phyloP scores from a whole-genome alignment of 2,797 vertebrate species.

The Clarias fuscus region DNA sequence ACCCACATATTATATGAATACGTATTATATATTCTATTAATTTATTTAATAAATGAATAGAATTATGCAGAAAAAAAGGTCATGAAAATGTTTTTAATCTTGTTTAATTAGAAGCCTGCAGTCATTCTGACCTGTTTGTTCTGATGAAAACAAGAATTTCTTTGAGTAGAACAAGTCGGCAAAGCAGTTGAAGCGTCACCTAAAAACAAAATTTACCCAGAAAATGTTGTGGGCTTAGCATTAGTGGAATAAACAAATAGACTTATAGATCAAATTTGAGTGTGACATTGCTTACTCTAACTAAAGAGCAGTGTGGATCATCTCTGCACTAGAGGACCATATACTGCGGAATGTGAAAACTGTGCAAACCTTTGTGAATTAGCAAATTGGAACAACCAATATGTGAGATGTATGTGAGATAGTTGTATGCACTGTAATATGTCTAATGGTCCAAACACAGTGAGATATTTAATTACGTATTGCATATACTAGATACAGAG shows the following conservation, averaged over 20 bases:
- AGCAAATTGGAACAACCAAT: background rate
- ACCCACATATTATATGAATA: too few species aligned
- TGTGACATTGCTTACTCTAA: background rate
- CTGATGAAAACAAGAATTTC: background rate
- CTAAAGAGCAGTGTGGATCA: background rate
- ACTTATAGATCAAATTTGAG: background rate
- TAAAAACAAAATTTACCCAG: background rate
- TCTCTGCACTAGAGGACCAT: too few species aligned
- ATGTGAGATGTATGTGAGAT: background rate
- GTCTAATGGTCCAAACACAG: background rate
- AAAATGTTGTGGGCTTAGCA: background rate
- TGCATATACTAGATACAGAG: background rate
- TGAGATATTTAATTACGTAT: background rate
- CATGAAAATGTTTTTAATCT: background rate
- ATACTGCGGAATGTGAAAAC: background rate
- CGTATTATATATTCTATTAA: too few species aligned
- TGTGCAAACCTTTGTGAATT: background rate
- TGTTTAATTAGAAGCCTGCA: background rate
- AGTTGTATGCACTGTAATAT: background rate
- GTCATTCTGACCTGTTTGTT: background rate
- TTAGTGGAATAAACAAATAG: background rate
- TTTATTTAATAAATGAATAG: too few species aligned
- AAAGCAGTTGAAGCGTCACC: background rate
- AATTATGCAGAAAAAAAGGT: background rate
- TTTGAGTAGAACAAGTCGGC: background rate